Evolutionary conservation across 1,140 invertebrate species (phyloP), one percentile per base, ranked within the genome.

Genomic region (Drosophila pectinifera): DNA sequence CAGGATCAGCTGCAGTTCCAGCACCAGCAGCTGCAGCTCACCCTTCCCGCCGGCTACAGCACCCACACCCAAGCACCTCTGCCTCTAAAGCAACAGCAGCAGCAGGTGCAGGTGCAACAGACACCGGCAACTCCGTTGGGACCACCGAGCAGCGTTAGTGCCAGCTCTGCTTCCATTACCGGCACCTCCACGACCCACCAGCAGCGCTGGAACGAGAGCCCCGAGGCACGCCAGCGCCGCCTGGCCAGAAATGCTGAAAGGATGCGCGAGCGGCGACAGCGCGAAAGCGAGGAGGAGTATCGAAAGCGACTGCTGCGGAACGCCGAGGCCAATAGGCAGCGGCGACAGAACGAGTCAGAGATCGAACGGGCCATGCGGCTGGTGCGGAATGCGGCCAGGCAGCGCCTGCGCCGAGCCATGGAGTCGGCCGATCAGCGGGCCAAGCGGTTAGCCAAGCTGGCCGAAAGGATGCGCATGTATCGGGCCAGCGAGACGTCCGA

Each of bases 401-500:
- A 92, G 55, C 63, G 91, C 11, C 51, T 92, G 34, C 78, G 92
- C 5, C 79, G 92, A 0, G 92, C 92, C 7, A 92, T 92, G 78
- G 94, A 94, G 76, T 91, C 93, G 3, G 84, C 93, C 4, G 93
- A 94, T 36, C 93, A 94, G 72, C 89, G 94, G 51, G 79, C 92
- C 7, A 86, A 89, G 39, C 92, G 94, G 5, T 59, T 94, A 31
- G 91, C 93, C 14, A 94, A 93, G 59, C 65, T 94, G 26, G 93
- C 94, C 4, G 91, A 92, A 42, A 67, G 91, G n/a, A 92, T 92
- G 91, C 82, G 91, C 45, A 81, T 90, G 68, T 91, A 92, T 53
- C 54, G 91, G 18, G 86, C 91, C 42, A 92, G 84, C 53, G 94
- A 94, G 72, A 93, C 93, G 14, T 80, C 83, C 16, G 93, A 94